A percentile compares a stretch with the other conserved stretches of the same genome.
Evolutionary conservation across 2,888 invertebrate species (phyloP).

Genomic region (Lampropteryx suffumata): DNA sequence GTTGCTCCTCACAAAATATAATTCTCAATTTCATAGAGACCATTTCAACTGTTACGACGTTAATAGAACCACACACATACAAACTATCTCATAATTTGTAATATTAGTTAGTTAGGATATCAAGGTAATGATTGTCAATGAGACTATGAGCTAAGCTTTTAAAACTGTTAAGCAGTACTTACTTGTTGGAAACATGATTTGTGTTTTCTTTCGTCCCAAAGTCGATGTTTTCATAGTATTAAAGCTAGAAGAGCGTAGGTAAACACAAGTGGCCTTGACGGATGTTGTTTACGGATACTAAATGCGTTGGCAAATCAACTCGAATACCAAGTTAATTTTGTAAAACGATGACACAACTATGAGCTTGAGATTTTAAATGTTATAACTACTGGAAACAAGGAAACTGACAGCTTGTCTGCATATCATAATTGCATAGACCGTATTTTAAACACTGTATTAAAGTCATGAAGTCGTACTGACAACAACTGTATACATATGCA

Average conservation of each 20-base stretch:
- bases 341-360: constrained; percentile 39
- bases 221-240: constrained; percentile 41
- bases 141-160: too few species aligned
- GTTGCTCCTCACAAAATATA: too few species aligned
- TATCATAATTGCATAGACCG: constrained; percentile 1
- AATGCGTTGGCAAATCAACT: constrained; percentile 62
- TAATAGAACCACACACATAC: too few species aligned
- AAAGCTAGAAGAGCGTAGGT: constrained; percentile 48
- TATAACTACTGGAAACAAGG: constrained; percentile 7
- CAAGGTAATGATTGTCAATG: too few species aligned
- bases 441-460: constrained; percentile 12
- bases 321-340: constrained; percentile 45
- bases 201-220: constrained; percentile 38
- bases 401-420: constrained; percentile 6
- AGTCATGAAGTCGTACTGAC: constrained; percentile 30
- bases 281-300: constrained; percentile 68
- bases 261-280: constrained; percentile 69
- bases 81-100: too few species aligned
- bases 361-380: constrained; percentile 25
- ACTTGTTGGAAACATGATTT: not conserved
- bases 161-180: too few species aligned
- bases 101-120: too few species aligned
- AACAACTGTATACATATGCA: constrained; percentile 41
- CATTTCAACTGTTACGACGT: too few species aligned
- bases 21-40: too few species aligned